Evolutionary conservation across 2,888 invertebrate species (phyloP).

Genomic region (Chalcis sispes): DNA sequence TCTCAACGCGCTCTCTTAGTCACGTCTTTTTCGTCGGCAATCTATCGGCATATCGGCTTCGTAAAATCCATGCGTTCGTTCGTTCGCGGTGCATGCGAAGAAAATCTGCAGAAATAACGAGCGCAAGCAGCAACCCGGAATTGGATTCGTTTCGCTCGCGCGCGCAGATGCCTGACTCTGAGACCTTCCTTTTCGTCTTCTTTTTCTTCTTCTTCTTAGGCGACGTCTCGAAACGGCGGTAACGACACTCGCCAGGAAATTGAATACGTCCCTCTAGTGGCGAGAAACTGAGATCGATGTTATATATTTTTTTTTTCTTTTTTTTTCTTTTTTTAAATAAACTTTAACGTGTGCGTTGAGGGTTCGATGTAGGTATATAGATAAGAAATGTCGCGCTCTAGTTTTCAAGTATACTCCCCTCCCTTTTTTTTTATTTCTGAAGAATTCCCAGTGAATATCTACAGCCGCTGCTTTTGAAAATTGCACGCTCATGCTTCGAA

Average conservation of each 20-base stretch:
- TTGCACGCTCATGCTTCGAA: too few species aligned
- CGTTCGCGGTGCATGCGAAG: not conserved
- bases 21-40: too few species aligned
- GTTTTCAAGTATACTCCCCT: not conserved
- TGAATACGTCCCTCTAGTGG: conserved; percentile 67
- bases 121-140: too few species aligned
- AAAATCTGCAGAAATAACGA: conserved; percentile 53
- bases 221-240: conserved; percentile 9
- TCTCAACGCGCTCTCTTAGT: not conserved
- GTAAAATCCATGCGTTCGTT: too few species aligned
- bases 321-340: too few species aligned
- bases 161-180: not conserved
- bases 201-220: too few species aligned
- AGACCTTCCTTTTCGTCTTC: too few species aligned
- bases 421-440: not conserved
- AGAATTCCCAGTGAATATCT: too few species aligned
- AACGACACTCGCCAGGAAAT: conserved; percentile 66
- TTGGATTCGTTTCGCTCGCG: conserved; percentile 55
- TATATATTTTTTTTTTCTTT: too few species aligned
- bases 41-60: too few species aligned
- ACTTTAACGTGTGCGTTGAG: too few species aligned
- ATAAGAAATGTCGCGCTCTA: not conserved
- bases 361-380: not conserved
- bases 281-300: conserved; percentile 37
- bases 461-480: too few species aligned